Evolutionary conservation across 2,113 vertebrate genomes (phyloP).

Genomic region (Apodemus sylvaticus): DNA sequence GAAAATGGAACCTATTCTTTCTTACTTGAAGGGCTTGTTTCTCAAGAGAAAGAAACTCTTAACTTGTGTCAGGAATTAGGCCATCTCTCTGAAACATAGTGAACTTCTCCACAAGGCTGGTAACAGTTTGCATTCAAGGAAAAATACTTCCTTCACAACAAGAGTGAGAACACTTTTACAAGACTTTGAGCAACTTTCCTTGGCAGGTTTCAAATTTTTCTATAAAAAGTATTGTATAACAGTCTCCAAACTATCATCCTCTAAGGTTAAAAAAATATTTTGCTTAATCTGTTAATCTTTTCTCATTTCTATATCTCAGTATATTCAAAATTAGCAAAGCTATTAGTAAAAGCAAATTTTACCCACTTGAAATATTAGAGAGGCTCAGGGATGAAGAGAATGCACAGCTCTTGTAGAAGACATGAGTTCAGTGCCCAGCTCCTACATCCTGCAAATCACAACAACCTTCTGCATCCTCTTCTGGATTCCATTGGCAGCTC

Average conservation of each 20-base stretch:
- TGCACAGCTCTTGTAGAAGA: neutral
- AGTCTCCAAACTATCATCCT: neutral
- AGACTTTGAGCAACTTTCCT: neutral
- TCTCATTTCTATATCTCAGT: neutral
- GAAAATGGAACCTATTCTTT: neutral
- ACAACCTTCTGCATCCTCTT: neutral
- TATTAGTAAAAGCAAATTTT: neutral
- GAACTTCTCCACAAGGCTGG: neutral
- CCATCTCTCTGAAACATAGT: neutral
- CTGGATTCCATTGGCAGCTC: neutral
- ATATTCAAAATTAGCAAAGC: neutral
- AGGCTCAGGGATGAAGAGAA: neutral
- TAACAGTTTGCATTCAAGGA: neutral
- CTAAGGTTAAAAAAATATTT: conserved; percentile 20
- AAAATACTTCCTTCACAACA: neutral
- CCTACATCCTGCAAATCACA: neutral
- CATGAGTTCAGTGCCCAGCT: neutral
- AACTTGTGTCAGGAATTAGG: neutral
- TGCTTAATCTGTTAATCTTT: neutral
- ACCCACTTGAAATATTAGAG: neutral
- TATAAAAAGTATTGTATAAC: neutral
- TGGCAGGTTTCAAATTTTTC: neutral
- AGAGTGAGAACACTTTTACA: neutral
- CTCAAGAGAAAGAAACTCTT: neutral
- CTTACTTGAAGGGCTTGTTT: neutral